Percentiles rank a stretch among this genome's conserved stretches.
These are phyloP conservation scores for Amazona vittata DNA, from an alignment of 2,113 vertebrate species.

Conservation along the genomic window DNA sequence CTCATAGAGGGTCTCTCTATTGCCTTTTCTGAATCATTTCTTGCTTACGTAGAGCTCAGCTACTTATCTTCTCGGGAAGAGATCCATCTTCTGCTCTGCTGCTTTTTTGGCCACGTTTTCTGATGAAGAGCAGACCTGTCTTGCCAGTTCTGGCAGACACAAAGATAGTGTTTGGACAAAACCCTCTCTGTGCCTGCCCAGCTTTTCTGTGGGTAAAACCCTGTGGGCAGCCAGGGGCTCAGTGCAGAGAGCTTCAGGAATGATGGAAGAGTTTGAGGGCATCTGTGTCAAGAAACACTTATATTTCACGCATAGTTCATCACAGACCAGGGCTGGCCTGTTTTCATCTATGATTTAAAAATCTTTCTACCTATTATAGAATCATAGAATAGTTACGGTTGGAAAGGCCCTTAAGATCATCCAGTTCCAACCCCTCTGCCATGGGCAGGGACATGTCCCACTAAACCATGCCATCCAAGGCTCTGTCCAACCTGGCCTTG, in stretches of 20 bases:
- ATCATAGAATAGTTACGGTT: no score
- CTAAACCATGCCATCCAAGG: no score
- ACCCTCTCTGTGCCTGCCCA: not conserved
- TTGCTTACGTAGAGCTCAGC: not conserved
- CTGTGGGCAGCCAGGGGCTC: not conserved
- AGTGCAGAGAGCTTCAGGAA: not conserved
- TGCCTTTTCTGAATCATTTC: not conserved
- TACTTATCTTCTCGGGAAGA: not conserved
- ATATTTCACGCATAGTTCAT: rapidly evolving
- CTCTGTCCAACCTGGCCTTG: no score
- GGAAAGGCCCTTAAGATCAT: no score
- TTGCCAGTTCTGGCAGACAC: not conserved
- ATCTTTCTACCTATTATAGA: not conserved
- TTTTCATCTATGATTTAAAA: not conserved
- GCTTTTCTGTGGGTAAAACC: not conserved
- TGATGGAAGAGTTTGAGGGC: not conserved
- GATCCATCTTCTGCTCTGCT: not conserved
- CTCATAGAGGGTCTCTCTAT: not conserved
- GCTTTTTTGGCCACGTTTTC: not conserved
- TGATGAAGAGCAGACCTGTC: not conserved
- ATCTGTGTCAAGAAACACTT: not conserved
- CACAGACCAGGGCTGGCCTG: not conserved
- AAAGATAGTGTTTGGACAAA: not conserved
- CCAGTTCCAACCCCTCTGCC: no score
- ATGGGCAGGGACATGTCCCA: no score